Base-by-base conservation (phyloP, 2,888 invertebrate genomes). In the Abrostola tripartita region DNA sequence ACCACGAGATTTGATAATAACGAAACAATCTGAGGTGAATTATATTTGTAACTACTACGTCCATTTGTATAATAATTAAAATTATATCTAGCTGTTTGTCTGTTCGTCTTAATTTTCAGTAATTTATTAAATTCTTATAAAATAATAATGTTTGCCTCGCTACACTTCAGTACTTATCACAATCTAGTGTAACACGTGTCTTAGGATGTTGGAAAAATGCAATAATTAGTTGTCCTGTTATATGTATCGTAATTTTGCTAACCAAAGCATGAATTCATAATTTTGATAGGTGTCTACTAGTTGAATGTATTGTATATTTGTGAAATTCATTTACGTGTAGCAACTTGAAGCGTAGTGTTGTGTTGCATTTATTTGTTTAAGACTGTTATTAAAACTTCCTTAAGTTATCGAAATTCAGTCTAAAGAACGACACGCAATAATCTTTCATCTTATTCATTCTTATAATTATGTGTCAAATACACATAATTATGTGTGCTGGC, bases 21-120 rank as follows among this genome's bases (percentile, higher is more conserved):
- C 47, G 36, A 58, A 37, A 52, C 50, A 49, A 59, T 41, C 49
- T 53, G 51, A 72, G 81, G 40, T 44, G 37, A 65, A 54, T 53
- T 65, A 70, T 67, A 74, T 64, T 83, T 87, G 82, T 86, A 88
- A 88, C 83, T 84, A 78, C 87, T 85, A 88, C 91, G 92, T 92
- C 92, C 92, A 92, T 89, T 90, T 90, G 85, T 90, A 87, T 87
- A 82, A 84, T 87, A 87, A 85, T 83, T 84, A 76, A 86, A 79
- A 62, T 74, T 79, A 76, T 77, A 77, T 76, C 80, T 79, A 84
- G 76, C 82, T 80, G 76, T 85, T 81, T 83, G 70, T 68, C 60
- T 52, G 54, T 69, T 65, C 58, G 54, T 63, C 52, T 65, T 70
- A 49, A 60, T 74, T 64, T 59, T 61, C 58, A 61, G 1, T 75